Percentiles rank a stretch among this genome's conserved stretches.
Conservation (phyloP, 2,797 vertebrate species). For the Holocentrus rufus region DNA sequence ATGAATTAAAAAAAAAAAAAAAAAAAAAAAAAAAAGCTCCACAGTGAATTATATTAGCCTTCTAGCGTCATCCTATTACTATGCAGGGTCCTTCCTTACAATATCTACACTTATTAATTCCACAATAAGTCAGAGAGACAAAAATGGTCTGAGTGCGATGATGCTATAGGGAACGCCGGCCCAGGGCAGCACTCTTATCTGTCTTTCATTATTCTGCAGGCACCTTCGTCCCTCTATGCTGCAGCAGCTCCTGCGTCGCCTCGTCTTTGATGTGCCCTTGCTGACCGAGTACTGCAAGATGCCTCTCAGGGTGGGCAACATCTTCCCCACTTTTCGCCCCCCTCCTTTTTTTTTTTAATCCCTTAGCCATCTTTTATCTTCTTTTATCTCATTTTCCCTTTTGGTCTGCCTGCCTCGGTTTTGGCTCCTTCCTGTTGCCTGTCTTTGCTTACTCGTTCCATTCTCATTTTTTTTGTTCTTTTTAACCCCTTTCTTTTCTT, state of each 20-base stretch:
- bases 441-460: not conserved
- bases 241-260: conserved; percentile 93
- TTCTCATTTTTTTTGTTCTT: not conserved
- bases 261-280: conserved; percentile 97
- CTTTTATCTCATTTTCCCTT: conserved; percentile 1
- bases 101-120: conserved; percentile 15
- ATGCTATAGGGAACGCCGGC: conserved; percentile 24
- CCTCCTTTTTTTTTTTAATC: not conserved
- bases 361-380: conserved; percentile 4
- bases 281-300: conserved; percentile 99
- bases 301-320: conserved; percentile 91
- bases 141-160: conserved; percentile 39
- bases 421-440: not conserved
- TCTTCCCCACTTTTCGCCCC: conserved; percentile 27
- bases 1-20: no score
- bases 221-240: conserved; percentile 97
- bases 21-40: conserved; percentile 18
- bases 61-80: conserved; percentile 14
- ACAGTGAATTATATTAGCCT: conserved; percentile 15
- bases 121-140: conserved; percentile 25
- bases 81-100: conserved; percentile 9
- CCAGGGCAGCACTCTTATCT: conserved; percentile 54
- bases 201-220: conserved; percentile 76
- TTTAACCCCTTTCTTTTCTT: not conserved
- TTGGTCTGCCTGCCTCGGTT: not conserved